A percentile compares a stretch with the other conserved stretches of the same genome.
These are phyloP conservation scores for Azemiops feae DNA, from an alignment of 2,113 vertebrate species.

Conservation along the genomic window DNA sequence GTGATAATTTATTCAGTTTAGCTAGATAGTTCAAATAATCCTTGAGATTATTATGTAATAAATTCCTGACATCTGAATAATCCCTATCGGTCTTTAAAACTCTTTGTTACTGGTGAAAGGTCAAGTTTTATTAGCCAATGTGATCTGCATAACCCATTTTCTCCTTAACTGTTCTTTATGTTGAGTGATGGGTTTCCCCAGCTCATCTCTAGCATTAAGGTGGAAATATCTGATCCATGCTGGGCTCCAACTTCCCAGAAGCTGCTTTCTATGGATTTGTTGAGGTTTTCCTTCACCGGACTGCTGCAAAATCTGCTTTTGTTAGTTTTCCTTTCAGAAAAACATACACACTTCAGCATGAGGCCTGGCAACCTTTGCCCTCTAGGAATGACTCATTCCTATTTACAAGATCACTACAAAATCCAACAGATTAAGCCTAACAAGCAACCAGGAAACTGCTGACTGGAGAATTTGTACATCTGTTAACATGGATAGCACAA, in stretches of 20 bases:
- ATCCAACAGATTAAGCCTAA: conserved; percentile 52
- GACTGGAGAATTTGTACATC: conserved; percentile 8
- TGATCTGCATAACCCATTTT: conserved; percentile 5
- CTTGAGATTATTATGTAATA: conserved; percentile 35
- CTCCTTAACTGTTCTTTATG: not conserved
- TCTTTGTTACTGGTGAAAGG: conserved; percentile 35
- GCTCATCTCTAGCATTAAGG: not conserved
- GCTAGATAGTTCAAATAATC: conserved; percentile 24
- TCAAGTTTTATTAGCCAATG: conserved; percentile 30
- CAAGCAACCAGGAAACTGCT: conserved; percentile 42
- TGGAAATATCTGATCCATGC: conserved; percentile 15
- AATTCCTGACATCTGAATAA: conserved; percentile 28
- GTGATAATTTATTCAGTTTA: conserved; percentile 9
- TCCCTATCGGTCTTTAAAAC: conserved; percentile 39
- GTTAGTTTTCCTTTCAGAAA: conserved; percentile 62
- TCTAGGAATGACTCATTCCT: conserved; percentile 58
- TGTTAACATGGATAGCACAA: conserved; percentile 15
- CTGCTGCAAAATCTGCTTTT: conserved; percentile 42
- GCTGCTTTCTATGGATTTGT: conserved; percentile 55
- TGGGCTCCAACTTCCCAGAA: conserved; percentile 45
- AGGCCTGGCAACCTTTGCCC: conserved; percentile 63
- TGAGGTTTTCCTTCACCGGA: conserved; percentile 45
- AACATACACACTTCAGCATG: conserved; percentile 63
- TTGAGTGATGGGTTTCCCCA: not conserved
- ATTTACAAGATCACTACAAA: conserved; percentile 60